These are phyloP conservation scores for Sakesphorus luctuosus DNA, from an alignment of 2,113 vertebrate genomes.

Conservation along the genomic window DNA sequence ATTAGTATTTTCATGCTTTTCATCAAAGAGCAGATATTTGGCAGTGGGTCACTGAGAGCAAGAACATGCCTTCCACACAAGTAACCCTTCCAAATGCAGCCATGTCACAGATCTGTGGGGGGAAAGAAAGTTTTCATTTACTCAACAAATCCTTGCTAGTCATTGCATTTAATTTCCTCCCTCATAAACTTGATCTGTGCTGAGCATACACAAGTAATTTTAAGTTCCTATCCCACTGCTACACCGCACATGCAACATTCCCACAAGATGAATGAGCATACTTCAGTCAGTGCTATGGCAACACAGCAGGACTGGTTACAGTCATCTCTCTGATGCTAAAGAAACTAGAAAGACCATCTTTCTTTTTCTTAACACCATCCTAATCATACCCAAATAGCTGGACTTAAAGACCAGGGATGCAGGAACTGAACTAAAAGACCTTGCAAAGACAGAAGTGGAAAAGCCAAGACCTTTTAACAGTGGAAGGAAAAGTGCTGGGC, in stretches of 20 bases:
- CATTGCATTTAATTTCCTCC: background rate
- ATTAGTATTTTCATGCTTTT: slow-evolving; percentile 3
- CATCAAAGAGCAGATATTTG: background rate
- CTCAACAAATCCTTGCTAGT: background rate
- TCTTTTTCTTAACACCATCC: slow-evolving; percentile 14
- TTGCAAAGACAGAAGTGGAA: background rate
- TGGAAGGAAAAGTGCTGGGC: background rate
- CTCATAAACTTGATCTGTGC: background rate
- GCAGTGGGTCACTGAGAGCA: background rate
- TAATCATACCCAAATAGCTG: background rate
- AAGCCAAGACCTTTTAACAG: background rate
- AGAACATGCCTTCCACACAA: background rate
- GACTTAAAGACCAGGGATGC: background rate
- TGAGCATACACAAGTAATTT: background rate
- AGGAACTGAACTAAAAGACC: background rate
- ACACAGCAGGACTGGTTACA: slow-evolving; percentile 57
- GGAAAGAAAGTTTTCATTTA: background rate
- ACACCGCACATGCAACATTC: slow-evolving; percentile 3
- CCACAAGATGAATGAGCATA: slow-evolving; percentile 57
- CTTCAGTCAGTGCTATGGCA: slow-evolving; percentile 49
- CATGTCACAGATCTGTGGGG: background rate
- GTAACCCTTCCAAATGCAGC: background rate
- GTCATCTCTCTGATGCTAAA: background rate
- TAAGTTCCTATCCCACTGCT: slow-evolving; percentile 17
- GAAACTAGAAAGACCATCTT: slow-evolving; percentile 14